Conservation (phyloP, 2,888 invertebrate genomes). For the Exocentrus adspersus region DNA sequence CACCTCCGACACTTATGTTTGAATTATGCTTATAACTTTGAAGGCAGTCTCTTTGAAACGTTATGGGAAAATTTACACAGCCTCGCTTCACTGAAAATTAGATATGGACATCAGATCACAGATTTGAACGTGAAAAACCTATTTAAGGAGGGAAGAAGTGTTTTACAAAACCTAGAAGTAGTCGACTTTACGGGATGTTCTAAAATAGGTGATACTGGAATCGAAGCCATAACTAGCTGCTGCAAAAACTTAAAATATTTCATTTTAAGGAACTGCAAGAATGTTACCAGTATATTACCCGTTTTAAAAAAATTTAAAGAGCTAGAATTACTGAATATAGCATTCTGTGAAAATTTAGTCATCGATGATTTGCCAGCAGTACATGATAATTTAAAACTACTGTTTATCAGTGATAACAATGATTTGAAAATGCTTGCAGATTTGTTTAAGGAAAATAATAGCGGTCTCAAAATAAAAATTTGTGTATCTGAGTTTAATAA, state of each 20-base stretch:
- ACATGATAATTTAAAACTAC: conserved; percentile 14
- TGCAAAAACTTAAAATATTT: conserved; percentile 33
- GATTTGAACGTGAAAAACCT: conserved; percentile 28
- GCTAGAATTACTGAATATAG: conserved; percentile 35
- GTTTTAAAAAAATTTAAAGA: conserved; percentile 26
- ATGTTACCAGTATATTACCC: conserved; percentile 19
- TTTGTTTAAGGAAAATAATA: conserved; percentile 10
- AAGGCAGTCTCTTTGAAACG: conserved; percentile 31
- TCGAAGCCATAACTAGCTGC: conserved; percentile 29
- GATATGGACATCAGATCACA: conserved; percentile 34
- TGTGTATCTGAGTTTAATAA: conserved; percentile 40
- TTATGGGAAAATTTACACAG: conserved; percentile 33
- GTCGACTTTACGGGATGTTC: conserved; percentile 39
- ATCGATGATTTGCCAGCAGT: background rate
- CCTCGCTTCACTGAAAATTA: conserved; percentile 30
- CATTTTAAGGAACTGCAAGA: conserved; percentile 34
- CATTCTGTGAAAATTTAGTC: conserved; percentile 31
- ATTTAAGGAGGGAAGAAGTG: conserved; percentile 29
- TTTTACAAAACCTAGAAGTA: conserved; percentile 27
- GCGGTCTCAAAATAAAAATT: conserved; percentile 19
- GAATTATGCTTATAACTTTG: conserved; percentile 40
- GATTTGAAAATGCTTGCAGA: conserved; percentile 28
- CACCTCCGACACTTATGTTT: conserved; percentile 34
- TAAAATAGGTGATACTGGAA: conserved; percentile 28
- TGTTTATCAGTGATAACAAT: conserved; percentile 33